Conservation (phyloP, 2,113 vertebrate genomes). For the Xenopus borealis region DNA sequence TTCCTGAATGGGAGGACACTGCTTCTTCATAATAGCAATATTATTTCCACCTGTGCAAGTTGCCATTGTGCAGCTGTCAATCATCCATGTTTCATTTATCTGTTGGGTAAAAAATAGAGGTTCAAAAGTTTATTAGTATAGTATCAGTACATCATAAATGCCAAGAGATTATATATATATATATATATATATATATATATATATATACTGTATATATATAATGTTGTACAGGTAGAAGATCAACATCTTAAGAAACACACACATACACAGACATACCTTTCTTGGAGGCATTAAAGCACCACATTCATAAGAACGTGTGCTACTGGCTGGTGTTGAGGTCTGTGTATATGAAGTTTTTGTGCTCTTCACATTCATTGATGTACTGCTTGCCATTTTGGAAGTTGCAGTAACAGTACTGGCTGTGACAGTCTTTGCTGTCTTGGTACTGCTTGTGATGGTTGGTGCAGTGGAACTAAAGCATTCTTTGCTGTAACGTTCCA, state of each 20-base stretch:
- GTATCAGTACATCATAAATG: no score
- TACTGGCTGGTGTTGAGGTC: conserved; percentile 12
- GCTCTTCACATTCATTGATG: neutral
- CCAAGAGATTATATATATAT: no score
- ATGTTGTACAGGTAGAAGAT: no score
- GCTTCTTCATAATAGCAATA: conserved; percentile 61
- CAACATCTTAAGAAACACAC: no score
- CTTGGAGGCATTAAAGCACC: conserved; percentile 21
- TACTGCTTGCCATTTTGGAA: neutral
- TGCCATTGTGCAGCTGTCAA: conserved; percentile 78
- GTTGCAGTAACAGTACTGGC: neutral
- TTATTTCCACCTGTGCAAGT: conserved; percentile 75
- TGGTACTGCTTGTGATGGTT: conserved; percentile 13
- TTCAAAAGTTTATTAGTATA: neutral
- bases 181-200: no score
- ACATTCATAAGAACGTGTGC: neutral
- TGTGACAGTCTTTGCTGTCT: neutral
- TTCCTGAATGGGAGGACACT: conserved; percentile 65
- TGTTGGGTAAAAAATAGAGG: conserved; percentile 47
- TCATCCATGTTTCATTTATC: conserved; percentile 74
- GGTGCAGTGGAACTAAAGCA: conserved; percentile 8
- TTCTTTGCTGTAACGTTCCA: conserved; percentile 20
- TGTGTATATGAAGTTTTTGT: conserved; percentile 9
- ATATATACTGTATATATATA: no score
- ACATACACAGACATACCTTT: conserved; percentile 3